Conservation (phyloP, 2,888 invertebrate species). For the Calameuta pallipes region DNA sequence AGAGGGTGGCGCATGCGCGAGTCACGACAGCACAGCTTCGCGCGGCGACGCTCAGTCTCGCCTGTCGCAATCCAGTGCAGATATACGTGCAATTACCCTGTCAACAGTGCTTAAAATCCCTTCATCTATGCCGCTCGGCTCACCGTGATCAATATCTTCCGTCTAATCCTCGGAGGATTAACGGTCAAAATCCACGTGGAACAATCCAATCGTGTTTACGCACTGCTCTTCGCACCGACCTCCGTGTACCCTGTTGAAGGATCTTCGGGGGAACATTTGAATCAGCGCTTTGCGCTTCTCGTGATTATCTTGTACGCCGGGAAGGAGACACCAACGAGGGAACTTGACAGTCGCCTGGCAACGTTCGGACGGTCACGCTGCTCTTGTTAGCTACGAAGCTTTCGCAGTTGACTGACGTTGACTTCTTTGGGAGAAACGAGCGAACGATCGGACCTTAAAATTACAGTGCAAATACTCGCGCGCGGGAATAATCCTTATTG, state of each 20-base stretch:
- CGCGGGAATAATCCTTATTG: not conserved
- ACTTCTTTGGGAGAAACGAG: not conserved
- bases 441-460: not conserved
- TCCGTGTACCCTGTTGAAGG: not conserved
- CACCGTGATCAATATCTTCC: conserved; percentile 7
- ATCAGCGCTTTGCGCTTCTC: not conserved
- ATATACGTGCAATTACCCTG: conserved; percentile 59
- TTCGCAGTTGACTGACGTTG: not conserved
- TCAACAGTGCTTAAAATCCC: conserved; percentile 36
- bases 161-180: conserved; percentile 1
- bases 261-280: not conserved
- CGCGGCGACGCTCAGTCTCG: conserved; percentile 62
- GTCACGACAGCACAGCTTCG: conserved; percentile 46
- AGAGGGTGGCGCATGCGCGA: conserved; percentile 51
- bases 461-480: not conserved
- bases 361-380: not conserved
- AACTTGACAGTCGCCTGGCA: not conserved
- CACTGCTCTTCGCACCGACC: not conserved
- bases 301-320: not conserved
- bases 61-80: conserved; percentile 59
- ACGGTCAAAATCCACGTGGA: not conserved
- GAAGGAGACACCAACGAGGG: not conserved
- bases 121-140: conserved; percentile 9
- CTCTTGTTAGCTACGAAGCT: not conserved
- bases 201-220: not conserved